Evolutionary conservation across 2,797 vertebrate species (phyloP).

Genomic region (Trachurus trachurus): DNA sequence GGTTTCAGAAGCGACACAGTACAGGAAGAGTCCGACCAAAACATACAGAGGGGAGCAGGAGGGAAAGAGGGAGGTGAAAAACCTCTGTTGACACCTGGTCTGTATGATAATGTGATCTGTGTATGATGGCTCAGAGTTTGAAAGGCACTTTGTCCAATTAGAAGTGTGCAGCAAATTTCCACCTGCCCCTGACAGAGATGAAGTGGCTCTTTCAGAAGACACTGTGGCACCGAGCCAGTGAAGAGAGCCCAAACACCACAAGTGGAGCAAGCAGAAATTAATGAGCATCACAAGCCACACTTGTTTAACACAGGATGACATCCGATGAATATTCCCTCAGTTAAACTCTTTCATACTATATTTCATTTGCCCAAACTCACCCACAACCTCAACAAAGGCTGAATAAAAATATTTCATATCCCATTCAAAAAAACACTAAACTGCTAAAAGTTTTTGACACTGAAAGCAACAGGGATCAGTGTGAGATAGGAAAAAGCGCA

Average conservation of each 20-base stretch:
- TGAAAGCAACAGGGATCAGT: conserved; percentile 47
- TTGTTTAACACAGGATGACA: conserved; percentile 91
- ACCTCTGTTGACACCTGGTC: conserved; percentile 78
- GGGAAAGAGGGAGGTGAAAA: conserved; percentile 49
- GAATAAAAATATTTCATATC: conserved; percentile 2
- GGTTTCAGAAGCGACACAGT: conserved; percentile 11
- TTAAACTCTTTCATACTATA: conserved; percentile 68
- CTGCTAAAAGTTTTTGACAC: conserved; percentile 24
- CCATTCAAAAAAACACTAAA: not conserved
- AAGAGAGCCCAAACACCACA: conserved; percentile 88
- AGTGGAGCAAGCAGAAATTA: conserved; percentile 92
- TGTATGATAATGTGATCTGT: conserved; percentile 85
- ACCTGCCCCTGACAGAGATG: conserved; percentile 94
- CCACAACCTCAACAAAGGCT: not conserved
- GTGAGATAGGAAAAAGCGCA: conserved; percentile 8
- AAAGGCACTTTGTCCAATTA: conserved; percentile 98
- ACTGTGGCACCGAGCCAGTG: conserved; percentile 88
- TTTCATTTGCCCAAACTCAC: conserved; percentile 59
- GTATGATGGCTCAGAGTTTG: conserved; percentile 88
- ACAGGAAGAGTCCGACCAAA: conserved; percentile 32
- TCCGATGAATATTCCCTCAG: conserved; percentile 85
- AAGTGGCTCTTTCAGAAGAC: conserved; percentile 93
- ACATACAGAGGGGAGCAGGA: conserved; percentile 38
- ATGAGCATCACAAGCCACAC: conserved; percentile 92
- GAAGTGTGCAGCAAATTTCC: conserved; percentile 92